Evolutionary conservation across 2,113 vertebrate species (phyloP).

Genomic region (Australoheros scitulus): DNA sequence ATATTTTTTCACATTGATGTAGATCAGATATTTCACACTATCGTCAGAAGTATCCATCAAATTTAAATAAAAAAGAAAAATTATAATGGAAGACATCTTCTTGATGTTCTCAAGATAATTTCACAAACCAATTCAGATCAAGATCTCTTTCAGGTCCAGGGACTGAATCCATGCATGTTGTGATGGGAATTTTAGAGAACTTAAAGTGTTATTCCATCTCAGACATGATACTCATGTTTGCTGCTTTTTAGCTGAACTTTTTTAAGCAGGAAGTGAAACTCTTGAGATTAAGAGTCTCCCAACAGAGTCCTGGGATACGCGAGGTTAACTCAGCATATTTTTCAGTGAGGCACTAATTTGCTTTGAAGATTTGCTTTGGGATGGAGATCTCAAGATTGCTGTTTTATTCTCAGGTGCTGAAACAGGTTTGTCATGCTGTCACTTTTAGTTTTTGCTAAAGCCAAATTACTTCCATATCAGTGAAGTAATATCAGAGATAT

Average conservation of each 20-base stretch:
- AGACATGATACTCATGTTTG: too few relatives aligned
- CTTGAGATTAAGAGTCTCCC: background rate
- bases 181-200: background rate
- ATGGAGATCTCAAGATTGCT: background rate
- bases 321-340: background rate
- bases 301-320: background rate
- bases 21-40: too few relatives aligned
- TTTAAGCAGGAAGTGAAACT: too few relatives aligned
- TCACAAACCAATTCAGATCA: too few relatives aligned
- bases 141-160: too few relatives aligned
- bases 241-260: too few relatives aligned
- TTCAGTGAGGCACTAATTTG: background rate
- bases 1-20: too few relatives aligned
- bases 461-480: background rate
- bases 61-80: background rate
- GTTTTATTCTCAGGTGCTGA: background rate
- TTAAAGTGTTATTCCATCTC: background rate
- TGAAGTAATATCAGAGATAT: background rate
- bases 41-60: background rate
- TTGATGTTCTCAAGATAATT: too few relatives aligned
- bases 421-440: background rate
- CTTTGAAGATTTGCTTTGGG: background rate
- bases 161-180: background rate
- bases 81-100: background rate
- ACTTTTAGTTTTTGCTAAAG: too few relatives aligned